phyloP scores from a whole-genome alignment of 2,888 invertebrate genomes.

The Camponotus fellah region DNA sequence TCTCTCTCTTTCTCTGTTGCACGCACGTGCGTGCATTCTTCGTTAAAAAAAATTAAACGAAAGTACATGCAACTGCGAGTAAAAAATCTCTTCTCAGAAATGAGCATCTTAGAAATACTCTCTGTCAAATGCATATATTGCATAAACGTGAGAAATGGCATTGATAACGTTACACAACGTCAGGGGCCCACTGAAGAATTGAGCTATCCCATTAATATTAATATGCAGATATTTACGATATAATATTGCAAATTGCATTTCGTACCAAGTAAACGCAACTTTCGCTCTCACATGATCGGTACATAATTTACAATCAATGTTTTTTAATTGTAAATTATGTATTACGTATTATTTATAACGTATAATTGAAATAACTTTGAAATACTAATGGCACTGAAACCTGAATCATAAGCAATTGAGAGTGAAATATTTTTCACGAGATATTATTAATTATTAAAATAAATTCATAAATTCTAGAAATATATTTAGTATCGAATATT shows the following conservation, averaged over 20 bases:
- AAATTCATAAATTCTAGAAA: not conserved
- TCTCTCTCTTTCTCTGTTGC: not conserved
- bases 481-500: not conserved
- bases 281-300: not conserved
- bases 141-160: conserved; percentile 45
- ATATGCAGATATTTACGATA: conserved; percentile 10
- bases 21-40: not conserved
- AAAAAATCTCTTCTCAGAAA: not conserved
- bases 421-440: not conserved
- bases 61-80: not conserved
- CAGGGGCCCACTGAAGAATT: not conserved
- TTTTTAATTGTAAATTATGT: not conserved
- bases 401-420: no score
- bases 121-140: not conserved
- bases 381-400: not conserved
- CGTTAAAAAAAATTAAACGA: not conserved
- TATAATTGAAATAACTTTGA: conserved; percentile 17
- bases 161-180: conserved; percentile 36
- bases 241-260: conserved; percentile 5
- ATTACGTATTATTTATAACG: no score
- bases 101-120: not conserved
- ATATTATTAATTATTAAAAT: not conserved
- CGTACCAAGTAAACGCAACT: not conserved
- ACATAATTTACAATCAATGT: not conserved
- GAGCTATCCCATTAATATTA: conserved; percentile 19